Evolutionary conservation across 2,113 vertebrate species (phyloP), one percentile per base, ranked within the genome.

Genomic region (Psilopsiagon aurifrons): DNA sequence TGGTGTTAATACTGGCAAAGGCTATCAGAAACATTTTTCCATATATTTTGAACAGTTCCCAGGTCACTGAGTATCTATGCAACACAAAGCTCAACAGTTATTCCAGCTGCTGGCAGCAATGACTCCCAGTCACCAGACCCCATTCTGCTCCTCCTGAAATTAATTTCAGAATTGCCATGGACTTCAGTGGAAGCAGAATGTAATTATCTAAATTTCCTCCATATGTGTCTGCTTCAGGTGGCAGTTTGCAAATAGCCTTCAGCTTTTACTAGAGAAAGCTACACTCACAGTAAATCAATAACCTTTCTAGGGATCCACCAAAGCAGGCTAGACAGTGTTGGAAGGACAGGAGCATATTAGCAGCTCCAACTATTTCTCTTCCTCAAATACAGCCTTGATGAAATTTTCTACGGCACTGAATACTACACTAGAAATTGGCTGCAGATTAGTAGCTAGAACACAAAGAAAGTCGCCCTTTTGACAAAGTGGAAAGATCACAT

Each of bases 401-500:
- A 92, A 95, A 77, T 70, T 94, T 94, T 92, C 76, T 14, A 4
- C 77, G 64, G 54, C 63, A 74, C 16, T 1, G 5, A 90, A 88
- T 20, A 68, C 46, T 57, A 49, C 60, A n/a, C 31, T 67, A 83
- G 52, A 83, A 88, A 86, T 62, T 83, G 85, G 64, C 79, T 86
- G 35, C 85, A 88, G 71, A 78, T 54, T 51, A 3, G 0, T 31
- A 92, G 63, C 54, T 69, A 69, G 81, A 92, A 86, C 75, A 88
- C 51, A 86, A 88, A 90, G 92, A 90, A 84, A 84, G 3, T 41
- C 2, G 2, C 54, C 63, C 46, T 76, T 93, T 63, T 60, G 22
- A 81, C 62, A 68, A 93, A 92, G 93, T 23, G 57, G 59, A 83
- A 96, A 96, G 79, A 96, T 86, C 88, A 78, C 64, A 86, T 88